Evolutionary conservation across 1,140 invertebrate genomes (phyloP), one percentile per base, ranked within the genome.

Genomic region (Telenomus remus): DNA sequence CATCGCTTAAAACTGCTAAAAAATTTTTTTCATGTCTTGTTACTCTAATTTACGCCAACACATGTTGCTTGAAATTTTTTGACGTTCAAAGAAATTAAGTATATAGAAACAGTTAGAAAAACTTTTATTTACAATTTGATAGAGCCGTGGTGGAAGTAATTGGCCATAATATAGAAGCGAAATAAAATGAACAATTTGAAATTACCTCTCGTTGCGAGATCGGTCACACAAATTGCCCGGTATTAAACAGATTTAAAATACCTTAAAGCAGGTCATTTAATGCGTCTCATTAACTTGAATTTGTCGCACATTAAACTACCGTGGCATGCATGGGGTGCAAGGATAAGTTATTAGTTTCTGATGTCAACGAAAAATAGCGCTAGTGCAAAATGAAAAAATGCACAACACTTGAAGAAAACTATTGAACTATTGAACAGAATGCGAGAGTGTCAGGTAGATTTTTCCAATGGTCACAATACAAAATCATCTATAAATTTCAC

Each of bases 211-310:
- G 34, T 33, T 14, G 16, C 44, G 15, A 6, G 61, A 60, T 50
- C 49, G 39, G 14, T 33, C 46, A 51, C 34, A 50, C 64, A 75
- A 75, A 75, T 75, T 75, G 39, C 72, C 53, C 33, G 14, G 39
- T 51, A 69, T 75, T 64, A 75, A 75, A 75, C 59, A 57, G 72
- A 75, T 75, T 75, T 69, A 69, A 75, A 75, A 75, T 69, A 35
- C 53, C 59, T 75, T 68, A 57, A 75, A 75, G 72, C 53, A 64
- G 57, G 42, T 53, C 5, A 43, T 59, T 59, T 63, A 69, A 64
- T 54, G 42, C 37, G 34, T 37, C 53, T 10, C 47, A 13, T 44
- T 35, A 54, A 46, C 64, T 51, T 46, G 44, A 75, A 64, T 64
- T 68, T 53, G 54, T 66, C 13, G 35, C 44, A 49, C 53, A 49